Conservation (phyloP, 2,113 vertebrate species). For the Poecilia latipinna region DNA sequence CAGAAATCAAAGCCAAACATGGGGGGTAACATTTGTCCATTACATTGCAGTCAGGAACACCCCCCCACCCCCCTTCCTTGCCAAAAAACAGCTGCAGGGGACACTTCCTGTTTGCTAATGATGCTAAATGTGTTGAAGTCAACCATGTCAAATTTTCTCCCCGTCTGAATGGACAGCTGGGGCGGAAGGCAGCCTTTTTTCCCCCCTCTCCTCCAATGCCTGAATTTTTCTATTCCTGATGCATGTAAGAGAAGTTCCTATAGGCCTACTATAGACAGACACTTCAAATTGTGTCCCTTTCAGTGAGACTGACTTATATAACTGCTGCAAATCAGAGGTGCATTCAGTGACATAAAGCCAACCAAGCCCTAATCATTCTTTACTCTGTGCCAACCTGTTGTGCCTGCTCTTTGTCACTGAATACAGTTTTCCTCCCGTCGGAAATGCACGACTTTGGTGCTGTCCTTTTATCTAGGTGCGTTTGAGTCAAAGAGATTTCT, state of each 20-base stretch:
- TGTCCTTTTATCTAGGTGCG: slow-evolving; percentile 67
- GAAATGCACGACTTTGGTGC: slow-evolving; percentile 61
- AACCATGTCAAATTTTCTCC: slow-evolving; percentile 81
- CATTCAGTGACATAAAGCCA: slow-evolving; percentile 64
- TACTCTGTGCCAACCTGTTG: slow-evolving; percentile 68
- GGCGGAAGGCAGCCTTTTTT: slow-evolving; percentile 55
- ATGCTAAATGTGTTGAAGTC: slow-evolving; percentile 84
- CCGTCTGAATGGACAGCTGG: slow-evolving; percentile 74
- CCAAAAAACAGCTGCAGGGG: slow-evolving; percentile 82
- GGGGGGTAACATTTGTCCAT: slow-evolving; percentile 77
- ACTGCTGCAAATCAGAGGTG: slow-evolving; percentile 64
- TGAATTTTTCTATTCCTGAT: slow-evolving; percentile 29
- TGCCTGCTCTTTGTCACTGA: slow-evolving; percentile 57
- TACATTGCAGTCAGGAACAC: slow-evolving; percentile 62
- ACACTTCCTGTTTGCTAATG: slow-evolving; percentile 86
- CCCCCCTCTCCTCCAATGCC: slow-evolving; percentile 29
- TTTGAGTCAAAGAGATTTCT: slow-evolving; percentile 73
- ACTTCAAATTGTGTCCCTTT: slow-evolving; percentile 49
- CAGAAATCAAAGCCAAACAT: slow-evolving; percentile 79
- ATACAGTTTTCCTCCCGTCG: slow-evolving; percentile 49
- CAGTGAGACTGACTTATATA: slow-evolving; percentile 38
- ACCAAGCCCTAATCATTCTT: slow-evolving; percentile 68
- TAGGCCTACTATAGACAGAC: slow-evolving; percentile 20
- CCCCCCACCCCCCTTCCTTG: slow-evolving; percentile 28
- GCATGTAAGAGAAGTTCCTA: slow-evolving; percentile 38